Evolutionary conservation across 2,797 vertebrate genomes (phyloP).

Genomic region (Microchirus variegatus): DNA sequence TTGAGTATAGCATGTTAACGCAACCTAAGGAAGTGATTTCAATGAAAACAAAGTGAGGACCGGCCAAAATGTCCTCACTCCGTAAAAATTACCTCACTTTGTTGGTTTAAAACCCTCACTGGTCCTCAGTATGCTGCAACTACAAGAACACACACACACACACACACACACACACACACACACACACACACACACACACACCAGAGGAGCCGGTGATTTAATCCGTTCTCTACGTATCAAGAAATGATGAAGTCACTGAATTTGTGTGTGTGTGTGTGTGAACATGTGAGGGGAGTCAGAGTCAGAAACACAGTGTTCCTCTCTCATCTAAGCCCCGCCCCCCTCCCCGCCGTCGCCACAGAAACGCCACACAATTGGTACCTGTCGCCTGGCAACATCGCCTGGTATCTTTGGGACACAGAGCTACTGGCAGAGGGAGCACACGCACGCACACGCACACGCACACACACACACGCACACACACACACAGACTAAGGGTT

Average conservation of each 20-base stretch:
- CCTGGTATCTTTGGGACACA: constrained; percentile 74
- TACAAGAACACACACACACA: no score
- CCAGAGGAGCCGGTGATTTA: no score
- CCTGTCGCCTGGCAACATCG: constrained; percentile 83
- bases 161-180: no score
- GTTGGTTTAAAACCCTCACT: no score
- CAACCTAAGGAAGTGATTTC: no score
- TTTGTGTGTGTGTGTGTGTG: constrained; percentile 15
- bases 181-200: no score
- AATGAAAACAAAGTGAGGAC: no score
- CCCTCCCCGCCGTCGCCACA: constrained; percentile 71
- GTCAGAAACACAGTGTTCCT: constrained; percentile 76
- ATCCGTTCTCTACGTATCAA: no score
- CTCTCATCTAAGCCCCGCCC: constrained; percentile 76
- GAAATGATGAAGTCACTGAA: neutral
- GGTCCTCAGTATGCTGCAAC: no score
- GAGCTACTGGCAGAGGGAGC: constrained; percentile 52
- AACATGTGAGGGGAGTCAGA: constrained; percentile 45
- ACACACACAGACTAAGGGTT: neutral
- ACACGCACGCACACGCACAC: constrained; percentile 9
- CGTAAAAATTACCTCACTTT: no score
- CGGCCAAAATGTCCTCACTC: no score
- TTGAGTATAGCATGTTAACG: no score
- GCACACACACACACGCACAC: neutral
- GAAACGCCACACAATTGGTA: constrained; percentile 81